Evolutionary conservation across 1,140 invertebrate species (phyloP), one percentile per base, ranked within the genome.

Genomic region (Papilio aristodemus): DNA sequence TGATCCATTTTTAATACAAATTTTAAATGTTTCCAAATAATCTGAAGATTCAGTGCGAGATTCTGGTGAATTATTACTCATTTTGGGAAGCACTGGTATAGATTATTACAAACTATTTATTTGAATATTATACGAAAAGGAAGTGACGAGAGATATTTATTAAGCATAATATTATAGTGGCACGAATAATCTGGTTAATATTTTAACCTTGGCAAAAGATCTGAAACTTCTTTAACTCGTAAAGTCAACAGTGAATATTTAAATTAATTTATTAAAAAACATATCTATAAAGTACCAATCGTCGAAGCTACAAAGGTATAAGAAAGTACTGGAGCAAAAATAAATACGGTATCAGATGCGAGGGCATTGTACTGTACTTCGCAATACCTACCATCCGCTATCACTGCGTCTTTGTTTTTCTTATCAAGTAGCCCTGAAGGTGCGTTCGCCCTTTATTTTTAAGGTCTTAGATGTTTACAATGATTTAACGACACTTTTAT

Each of bases 371-470:
- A 75, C 75, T 63, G 69, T 57, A 43, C 71, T 69, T 68, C 71
- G 67, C 57, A 69, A 71, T 74, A 69, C 73, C 68, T 70, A 72
- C 62, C 62, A 22, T n/a, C 41, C 36, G 41, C 14, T 77, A 73
- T 76, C 75, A 81, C 68, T 59, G 72, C 17, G 63, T 60, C 81
- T 81, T 84, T 84, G 79, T 80, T 68, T 76, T 73, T 68, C 73
- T 83, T 84, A 84, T 84, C 81, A 74, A 19, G 17, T 62, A 78
- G 74, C 81, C 81, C 76, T 84, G 79, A 81, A 81, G 62, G 81
- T 78, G 63, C 81, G 19, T 78, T 83, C 36, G 59, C 76, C 79
- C 67, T 75, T 72, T 66, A 50, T 66, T 66, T 66, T 66, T 66
- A 66, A 66, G 63, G 63, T 27, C 63, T 19, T 5, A 64, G 19